A percentile compares a stretch with the other conserved stretches of the same genome.
Conservation (phyloP, 2,113 vertebrate species). For the Antechinus stuartii region DNA sequence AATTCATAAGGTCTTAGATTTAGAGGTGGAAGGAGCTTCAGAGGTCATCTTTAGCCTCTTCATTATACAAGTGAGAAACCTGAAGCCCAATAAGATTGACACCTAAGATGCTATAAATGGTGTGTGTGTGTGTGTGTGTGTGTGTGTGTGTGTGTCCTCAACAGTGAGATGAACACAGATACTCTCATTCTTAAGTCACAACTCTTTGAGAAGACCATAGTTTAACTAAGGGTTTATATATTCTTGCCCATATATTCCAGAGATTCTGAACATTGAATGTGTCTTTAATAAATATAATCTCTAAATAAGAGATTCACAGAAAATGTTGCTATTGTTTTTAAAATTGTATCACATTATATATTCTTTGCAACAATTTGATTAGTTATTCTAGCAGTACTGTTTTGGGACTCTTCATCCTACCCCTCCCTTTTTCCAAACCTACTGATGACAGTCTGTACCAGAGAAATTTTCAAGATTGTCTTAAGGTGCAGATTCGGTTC, state of each 20-base stretch:
- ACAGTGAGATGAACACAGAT: background rate
- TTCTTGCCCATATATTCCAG: background rate
- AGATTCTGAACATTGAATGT: background rate
- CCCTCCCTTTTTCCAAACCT: constrained; percentile 38
- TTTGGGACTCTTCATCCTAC: background rate
- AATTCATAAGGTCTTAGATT: background rate
- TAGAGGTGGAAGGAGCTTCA: background rate
- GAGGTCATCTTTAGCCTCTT: background rate
- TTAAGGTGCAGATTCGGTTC: constrained; percentile 50
- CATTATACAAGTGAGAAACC: background rate
- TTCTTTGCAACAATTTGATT: constrained; percentile 51
- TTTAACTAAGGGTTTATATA: constrained; percentile 25
- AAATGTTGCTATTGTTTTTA: constrained; percentile 34
- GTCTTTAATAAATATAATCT: constrained; percentile 41
- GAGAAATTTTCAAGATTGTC: constrained; percentile 61
- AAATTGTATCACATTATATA: constrained; percentile 13
- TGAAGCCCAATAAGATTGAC: background rate
- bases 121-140: too few relatives aligned
- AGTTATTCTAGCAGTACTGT: constrained; percentile 25
- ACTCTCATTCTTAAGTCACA: background rate
- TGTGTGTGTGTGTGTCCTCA: background rate
- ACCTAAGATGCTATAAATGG: background rate
- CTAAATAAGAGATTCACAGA: background rate
- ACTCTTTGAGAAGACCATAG: background rate
- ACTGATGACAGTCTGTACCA: constrained; percentile 16